phyloP scores from a whole-genome alignment of 2,797 vertebrate genomes.

The Sarcophilus harrisii region DNA sequence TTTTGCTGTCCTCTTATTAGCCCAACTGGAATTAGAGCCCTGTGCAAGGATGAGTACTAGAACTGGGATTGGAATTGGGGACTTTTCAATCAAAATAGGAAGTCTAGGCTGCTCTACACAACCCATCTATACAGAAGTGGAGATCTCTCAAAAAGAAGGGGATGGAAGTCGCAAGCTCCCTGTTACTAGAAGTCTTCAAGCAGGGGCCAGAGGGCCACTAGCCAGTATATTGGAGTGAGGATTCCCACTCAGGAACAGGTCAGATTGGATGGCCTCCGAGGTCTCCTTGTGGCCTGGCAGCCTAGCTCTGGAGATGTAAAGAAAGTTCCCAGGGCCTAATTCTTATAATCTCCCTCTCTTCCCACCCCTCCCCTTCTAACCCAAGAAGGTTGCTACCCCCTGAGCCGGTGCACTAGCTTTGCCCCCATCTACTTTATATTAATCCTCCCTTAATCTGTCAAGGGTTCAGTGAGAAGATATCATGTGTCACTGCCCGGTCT shows the following conservation, averaged over 20 bases:
- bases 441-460: neutral
- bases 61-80: neutral
- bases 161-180: neutral
- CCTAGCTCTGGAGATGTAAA: neutral
- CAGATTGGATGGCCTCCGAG: neutral
- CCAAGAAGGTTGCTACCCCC: neutral
- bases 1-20: neutral
- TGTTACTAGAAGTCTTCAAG: neutral
- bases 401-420: neutral
- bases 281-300: neutral
- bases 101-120: neutral
- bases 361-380: neutral
- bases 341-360: neutral
- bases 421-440: neutral
- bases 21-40: neutral
- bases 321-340: neutral
- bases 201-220: neutral
- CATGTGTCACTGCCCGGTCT: neutral
- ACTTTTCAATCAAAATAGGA: neutral
- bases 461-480: neutral
- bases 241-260: neutral
- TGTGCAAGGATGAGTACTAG: neutral
- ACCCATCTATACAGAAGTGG: neutral
- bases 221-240: neutral
- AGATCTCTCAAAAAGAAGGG: neutral